phyloP scores from a whole-genome alignment of 2,888 invertebrate species.

The Thumatha senex region DNA sequence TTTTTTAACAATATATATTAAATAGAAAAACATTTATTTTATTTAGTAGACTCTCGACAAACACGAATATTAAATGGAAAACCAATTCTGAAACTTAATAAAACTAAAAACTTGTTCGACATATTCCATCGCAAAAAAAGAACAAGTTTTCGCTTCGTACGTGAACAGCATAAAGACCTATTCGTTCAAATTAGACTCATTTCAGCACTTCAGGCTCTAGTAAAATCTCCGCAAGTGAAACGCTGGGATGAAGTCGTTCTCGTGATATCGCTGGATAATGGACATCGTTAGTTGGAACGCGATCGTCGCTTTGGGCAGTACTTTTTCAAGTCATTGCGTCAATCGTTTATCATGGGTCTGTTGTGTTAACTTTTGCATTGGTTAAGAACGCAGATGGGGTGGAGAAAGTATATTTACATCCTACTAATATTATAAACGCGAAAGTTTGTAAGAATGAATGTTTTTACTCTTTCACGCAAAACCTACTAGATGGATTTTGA shows the following conservation, averaged over 20 bases:
- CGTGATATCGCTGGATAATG: constrained; percentile 69
- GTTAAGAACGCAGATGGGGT: constrained; percentile 39
- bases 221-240: constrained; percentile 53
- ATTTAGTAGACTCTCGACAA: neutral
- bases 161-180: constrained; percentile 40
- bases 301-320: constrained; percentile 72
- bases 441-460: too few species aligned
- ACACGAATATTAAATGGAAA: neutral
- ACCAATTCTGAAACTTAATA: constrained; percentile 2
- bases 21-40: too few species aligned
- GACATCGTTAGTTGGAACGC: constrained; percentile 73
- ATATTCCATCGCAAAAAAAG: constrained; percentile 11
- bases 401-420: constrained; percentile 32
- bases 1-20: too few species aligned
- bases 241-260: constrained; percentile 48
- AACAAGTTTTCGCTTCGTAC: constrained; percentile 25
- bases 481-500: too few species aligned
- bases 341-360: constrained; percentile 82
- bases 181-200: constrained; percentile 60
- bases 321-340: constrained; percentile 83
- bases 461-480: too few species aligned
- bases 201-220: constrained; percentile 41
- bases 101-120: neutral
- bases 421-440: too few species aligned
- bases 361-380: constrained; percentile 77